Base-by-base conservation (phyloP, 2,888 invertebrate species). In the Nymphalis c-album region DNA sequence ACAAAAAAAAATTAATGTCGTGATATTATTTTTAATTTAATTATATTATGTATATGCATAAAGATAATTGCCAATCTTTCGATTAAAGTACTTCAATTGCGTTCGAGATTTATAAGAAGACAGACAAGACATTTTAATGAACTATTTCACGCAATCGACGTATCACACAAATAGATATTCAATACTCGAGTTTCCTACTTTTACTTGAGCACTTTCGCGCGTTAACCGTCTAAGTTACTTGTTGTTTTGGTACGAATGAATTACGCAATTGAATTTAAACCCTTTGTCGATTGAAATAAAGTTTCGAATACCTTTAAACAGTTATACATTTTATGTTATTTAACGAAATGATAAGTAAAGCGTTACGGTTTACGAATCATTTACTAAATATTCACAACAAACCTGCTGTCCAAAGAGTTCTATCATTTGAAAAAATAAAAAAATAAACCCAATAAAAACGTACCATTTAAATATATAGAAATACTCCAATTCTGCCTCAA, bases 191-290 rank as follows among this genome's bases (percentile, higher is more conserved):
- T 69, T 76, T 77, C 75, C 77, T 73, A 76, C 78, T 80, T 79
- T 80, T 78, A 78, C 80, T 76, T 62, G 51, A 59, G 50, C 68
- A 77, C 79, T 79, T 79, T 78, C 79, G 71, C 76, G 69, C 50
- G 64, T 62, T 58, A 10, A 50, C 31, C 53, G 63, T 47, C 22
- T 59, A 57, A 58, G 16, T 64, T 20, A 60, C 17, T 26, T n/a
- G 20, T 26, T n/a, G 20, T 31, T 63, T 58, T 18, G 31, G 31
- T 60, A 55, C 18, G 10, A 59, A 62, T 53, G 40, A 4, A 3
- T 51, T 8, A 59, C 20, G 16, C 46, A 59, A 47, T 53, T n/a
- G 35, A 67, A 45, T 67, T 53, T 67, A 5, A 53, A 53, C 51
- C 53, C 13, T 67, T 64, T 50, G 7, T 0, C 0, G 0, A 17